Conservation (phyloP, 2,797 vertebrate genomes). For the Heteromormyrus szaboi region DNA sequence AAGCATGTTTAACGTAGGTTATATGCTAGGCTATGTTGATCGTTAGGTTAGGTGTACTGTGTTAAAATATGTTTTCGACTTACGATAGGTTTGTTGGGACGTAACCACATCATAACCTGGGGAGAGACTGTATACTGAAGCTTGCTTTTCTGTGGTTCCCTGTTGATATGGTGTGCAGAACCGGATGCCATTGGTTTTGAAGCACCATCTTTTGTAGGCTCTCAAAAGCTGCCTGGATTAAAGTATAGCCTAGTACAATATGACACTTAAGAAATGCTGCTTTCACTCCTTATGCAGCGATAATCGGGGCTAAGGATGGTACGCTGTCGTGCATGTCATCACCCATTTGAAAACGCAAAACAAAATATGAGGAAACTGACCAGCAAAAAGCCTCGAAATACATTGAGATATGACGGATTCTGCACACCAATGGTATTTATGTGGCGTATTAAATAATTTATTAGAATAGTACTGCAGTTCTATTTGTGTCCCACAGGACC, state of each 20-base stretch:
- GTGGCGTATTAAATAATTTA: background rate
- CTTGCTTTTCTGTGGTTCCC: background rate
- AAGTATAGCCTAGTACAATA: background rate
- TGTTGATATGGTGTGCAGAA: background rate
- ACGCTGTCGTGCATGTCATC: background rate
- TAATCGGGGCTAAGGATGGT: background rate
- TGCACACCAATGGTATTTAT: background rate
- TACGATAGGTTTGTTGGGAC: background rate
- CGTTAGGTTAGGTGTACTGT: background rate
- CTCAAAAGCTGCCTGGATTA: background rate
- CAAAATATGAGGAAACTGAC: background rate
- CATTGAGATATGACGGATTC: background rate
- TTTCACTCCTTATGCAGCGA: background rate
- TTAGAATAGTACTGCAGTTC: background rate
- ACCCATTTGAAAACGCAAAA: background rate
- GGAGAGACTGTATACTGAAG: background rate
- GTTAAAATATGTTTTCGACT: background rate
- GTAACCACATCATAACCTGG: background rate
- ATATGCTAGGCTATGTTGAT: background rate
- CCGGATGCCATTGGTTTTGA: background rate
- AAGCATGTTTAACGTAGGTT: background rate
- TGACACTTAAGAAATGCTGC: background rate
- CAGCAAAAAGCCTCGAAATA: background rate
- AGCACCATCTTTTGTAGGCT: background rate
- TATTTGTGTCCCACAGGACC: background rate